Base-by-base conservation (phyloP, 2,797 vertebrate genomes). In the Squalus acanthias region DNA sequence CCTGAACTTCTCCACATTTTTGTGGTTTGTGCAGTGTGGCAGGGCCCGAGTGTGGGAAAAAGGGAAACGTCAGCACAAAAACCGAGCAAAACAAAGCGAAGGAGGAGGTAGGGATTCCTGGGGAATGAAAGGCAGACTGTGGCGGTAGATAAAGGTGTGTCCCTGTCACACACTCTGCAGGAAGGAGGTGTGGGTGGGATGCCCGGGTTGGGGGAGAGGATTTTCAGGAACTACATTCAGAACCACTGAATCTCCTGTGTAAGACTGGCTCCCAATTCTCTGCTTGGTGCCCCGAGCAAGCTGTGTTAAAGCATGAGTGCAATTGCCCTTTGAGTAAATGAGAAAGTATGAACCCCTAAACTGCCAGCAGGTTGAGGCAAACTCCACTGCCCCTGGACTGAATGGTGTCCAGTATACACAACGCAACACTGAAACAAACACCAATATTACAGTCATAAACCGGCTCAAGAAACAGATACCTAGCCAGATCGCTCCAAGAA, bases 1-100 rank as follows among this genome's bases (percentile, higher is more conserved):
- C 88, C 29, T 91, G 29, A 65, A 91, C 88, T 63, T 91, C 88
- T 91, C 88, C 29, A 33, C 88, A 91, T 91, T 91, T 91, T 91
- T 91, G 88, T 65, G 88, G 88, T 91, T 91, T 91, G 4, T 33
- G 57, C 57, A 91, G 60, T 91, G 88, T 63, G 82, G 88, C 60
- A 33, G 57, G 57, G 57, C 88, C 57, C 13, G 88, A 91, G 88
- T 91, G 88, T 63, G 57, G 88, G 88, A 85, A 63, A 91, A 91
- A 65, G 29, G 1, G 57, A 91, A 63, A 63, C 29, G 29, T 91
- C 88, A 91, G 88, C 88, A 91, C 12, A 91, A 65, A 79, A 91
- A 60, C 13, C 15, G 4, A 91, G 88, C 57, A 91, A 63, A 63
- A 33, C 33, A 91, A 91, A 91, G 39, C 63, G 53, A 29, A 89